These are phyloP conservation scores for Automeris io DNA, from an alignment of 2,888 invertebrate species.

Conservation along the genomic window DNA sequence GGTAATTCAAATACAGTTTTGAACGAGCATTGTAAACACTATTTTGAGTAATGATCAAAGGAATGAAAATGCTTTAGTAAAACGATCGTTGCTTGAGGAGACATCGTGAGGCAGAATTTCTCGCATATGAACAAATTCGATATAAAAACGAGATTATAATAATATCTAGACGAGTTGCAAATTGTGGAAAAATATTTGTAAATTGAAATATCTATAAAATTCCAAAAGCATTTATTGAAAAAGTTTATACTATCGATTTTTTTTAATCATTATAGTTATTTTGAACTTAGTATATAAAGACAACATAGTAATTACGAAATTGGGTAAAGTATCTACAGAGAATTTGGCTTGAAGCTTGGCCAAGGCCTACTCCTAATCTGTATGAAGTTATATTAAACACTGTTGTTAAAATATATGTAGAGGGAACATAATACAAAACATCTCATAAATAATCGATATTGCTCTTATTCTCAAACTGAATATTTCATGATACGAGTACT, in stretches of 20 bases:
- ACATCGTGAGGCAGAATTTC: constrained; percentile 52
- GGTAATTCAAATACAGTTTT: not conserved
- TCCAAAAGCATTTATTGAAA: not conserved
- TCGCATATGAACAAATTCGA: constrained; percentile 64
- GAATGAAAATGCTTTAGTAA: constrained; percentile 18
- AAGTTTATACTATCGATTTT: not conserved
- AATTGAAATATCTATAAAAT: constrained; percentile 4
- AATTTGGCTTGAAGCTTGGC: too few species aligned
- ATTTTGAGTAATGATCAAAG: constrained; percentile 5
- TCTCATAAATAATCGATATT: too few species aligned
- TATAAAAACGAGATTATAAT: constrained; percentile 57
- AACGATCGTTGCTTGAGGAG: constrained; percentile 31
- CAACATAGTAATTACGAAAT: too few species aligned
- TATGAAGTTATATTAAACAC: too few species aligned
- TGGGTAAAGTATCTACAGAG: too few species aligned
- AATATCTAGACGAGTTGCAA: constrained; percentile 39
- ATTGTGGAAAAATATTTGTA: constrained; percentile 24
- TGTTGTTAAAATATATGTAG: too few species aligned
- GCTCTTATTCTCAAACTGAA: too few species aligned
- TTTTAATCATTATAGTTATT: too few species aligned
- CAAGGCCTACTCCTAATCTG: too few species aligned
- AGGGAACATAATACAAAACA: too few species aligned
- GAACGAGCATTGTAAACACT: constrained; percentile 21
- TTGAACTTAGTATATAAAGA: too few species aligned
- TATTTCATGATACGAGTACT: too few species aligned